phyloP scores from a whole-genome alignment of 2,888 invertebrate species.

The Nipponacmea schrenckii region DNA sequence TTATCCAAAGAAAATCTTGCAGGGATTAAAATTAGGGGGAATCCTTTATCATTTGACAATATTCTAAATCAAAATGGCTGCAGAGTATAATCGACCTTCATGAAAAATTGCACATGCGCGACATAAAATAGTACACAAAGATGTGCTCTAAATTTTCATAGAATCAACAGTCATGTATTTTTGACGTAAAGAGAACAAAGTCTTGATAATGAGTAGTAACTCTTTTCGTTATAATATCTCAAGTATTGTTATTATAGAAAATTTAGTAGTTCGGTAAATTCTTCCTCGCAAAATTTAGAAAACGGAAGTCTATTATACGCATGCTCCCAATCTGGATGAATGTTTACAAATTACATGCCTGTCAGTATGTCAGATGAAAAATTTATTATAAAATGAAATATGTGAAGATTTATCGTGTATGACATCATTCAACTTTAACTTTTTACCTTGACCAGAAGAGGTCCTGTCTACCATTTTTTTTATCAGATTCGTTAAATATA shows the following conservation, averaged over 20 bases:
- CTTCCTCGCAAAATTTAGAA: neutral
- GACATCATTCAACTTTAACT: too few species aligned
- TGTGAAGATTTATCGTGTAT: too few species aligned
- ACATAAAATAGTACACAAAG: neutral
- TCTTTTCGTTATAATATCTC: too few species aligned
- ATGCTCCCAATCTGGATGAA: neutral
- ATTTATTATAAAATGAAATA: too few species aligned
- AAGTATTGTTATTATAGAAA: too few species aligned
- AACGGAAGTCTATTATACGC: neutral
- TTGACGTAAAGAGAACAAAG: too few species aligned
- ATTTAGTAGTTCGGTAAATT: slow-evolving; percentile 2
- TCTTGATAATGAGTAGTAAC: too few species aligned
- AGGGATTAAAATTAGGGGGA: slow-evolving; percentile 38
- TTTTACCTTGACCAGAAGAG: too few species aligned
- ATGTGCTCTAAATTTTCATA: too few species aligned
- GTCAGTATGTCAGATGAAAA: neutral
- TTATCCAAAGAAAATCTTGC: slow-evolving; percentile 35
- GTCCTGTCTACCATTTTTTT: too few species aligned
- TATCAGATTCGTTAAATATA: too few species aligned
- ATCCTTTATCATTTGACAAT: slow-evolving; percentile 42
- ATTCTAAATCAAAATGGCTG: slow-evolving; percentile 60
- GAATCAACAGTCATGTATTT: too few species aligned
- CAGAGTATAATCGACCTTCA: slow-evolving; percentile 22
- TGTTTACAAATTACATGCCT: slow-evolving; percentile 7
- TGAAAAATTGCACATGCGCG: slow-evolving; percentile 17